Evolutionary conservation across 1,140 invertebrate species (phyloP), one percentile per base, ranked within the genome.

Genomic region (Zeugodacus cucurbitae): DNA sequence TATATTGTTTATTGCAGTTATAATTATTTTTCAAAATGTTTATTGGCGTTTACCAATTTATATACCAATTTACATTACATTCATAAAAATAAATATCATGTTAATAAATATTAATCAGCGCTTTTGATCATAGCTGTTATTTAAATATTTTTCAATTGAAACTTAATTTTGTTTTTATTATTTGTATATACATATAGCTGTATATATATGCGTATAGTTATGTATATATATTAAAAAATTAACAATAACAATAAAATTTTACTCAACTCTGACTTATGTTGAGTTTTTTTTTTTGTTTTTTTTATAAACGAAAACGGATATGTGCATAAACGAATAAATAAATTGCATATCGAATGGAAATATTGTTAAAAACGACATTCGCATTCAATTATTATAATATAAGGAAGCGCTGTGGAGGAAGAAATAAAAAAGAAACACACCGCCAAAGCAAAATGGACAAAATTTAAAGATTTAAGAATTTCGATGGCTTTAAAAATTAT

Each of bases 211-310:
- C 37, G 37, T 70, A 70, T 74, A 74, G 14, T 2, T 74, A n/a
- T 74, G 34, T 74, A 74, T 74, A 37, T 37, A 74, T 74, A 74
- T 74, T 74, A 41, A 74, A 74, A 74, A 74, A 74, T 74, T 74
- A 74, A 74, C 67, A 74, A 74, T 74, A 74, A 74, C 67, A 74
- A 74, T 74, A 74, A 74, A 74, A 22, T 37, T 74, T 74, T 41
- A 37, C 29, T 37, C 67, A 41, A 74, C 67, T 74, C 41, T 20
- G 34, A 37, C 34, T 74, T 34, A n/a, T 37, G 67, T 74, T 74
- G 20, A 74, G 48, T 67, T 67, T 67, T 37, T 37, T 64, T 29
- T n/a, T n/a, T n/a, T n/a, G n/a, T 67, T 67, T 37, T 37, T 6
- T 74, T 74, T 34, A 41, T 74, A 41, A 74, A 74, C 11, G 67